Evolutionary conservation across 2,888 invertebrate genomes (phyloP).

Genomic region (Agrotis puta): DNA sequence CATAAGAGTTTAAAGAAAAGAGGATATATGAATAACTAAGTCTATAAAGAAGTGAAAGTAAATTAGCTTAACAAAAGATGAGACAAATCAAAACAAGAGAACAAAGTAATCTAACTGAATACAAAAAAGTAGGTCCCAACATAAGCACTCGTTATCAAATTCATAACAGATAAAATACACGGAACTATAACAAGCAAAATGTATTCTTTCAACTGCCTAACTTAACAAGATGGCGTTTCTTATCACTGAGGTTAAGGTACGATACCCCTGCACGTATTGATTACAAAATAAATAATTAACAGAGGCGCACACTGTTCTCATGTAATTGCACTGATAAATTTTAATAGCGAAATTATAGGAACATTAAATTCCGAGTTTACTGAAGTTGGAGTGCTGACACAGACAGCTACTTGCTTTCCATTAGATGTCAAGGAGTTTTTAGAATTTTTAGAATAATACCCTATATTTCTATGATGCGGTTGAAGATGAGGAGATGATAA

Average conservation of each 20-base stretch:
- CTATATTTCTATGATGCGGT: not conserved
- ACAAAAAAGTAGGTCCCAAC: not conserved
- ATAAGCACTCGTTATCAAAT: slow-evolving; percentile 7
- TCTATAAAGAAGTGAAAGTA: not conserved
- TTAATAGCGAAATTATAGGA: slow-evolving; percentile 28
- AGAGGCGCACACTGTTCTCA: slow-evolving; percentile 58
- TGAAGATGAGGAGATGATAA: too few species aligned
- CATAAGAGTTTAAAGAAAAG: not conserved
- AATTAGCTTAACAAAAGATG: not conserved
- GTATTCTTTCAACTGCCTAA: slow-evolving; percentile 33
- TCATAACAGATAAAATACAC: slow-evolving; percentile 26
- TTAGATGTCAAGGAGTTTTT: not conserved
- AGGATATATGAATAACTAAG: not conserved
- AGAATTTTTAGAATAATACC: not conserved
- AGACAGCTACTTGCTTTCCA: not conserved
- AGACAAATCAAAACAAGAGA: not conserved
- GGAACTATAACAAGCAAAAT: slow-evolving; percentile 44
- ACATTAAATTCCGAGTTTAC: slow-evolving; percentile 24
- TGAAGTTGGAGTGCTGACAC: slow-evolving; percentile 14
- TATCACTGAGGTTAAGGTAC: slow-evolving; percentile 57
- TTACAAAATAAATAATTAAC: slow-evolving; percentile 71
- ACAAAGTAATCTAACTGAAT: not conserved
- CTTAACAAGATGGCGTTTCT: slow-evolving; percentile 49
- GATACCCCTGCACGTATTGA: slow-evolving; percentile 72
- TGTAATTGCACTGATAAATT: slow-evolving; percentile 62